These are phyloP conservation scores for Petrocephalus schoutedeni DNA, from an alignment of 2,797 vertebrate species.

Conservation along the genomic window DNA sequence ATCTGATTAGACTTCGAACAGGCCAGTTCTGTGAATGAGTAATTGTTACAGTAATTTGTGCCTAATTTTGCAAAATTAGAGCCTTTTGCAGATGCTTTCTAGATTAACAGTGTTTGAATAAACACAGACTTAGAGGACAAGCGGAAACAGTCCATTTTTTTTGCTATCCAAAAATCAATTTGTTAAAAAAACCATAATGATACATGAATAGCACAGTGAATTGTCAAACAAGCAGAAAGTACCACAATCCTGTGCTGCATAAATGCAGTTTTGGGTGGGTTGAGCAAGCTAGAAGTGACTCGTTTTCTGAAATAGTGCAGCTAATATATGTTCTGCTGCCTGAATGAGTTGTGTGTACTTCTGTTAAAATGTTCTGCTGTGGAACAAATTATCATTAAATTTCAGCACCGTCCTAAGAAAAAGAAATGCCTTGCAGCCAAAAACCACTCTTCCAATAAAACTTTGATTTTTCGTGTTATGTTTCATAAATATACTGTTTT, in stretches of 20 bases:
- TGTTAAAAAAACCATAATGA: background rate
- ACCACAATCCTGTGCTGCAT: background rate
- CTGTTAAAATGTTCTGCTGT: background rate
- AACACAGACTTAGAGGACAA: background rate
- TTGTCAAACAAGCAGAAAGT: background rate
- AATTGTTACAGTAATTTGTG: conserved; percentile 50
- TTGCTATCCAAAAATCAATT: background rate
- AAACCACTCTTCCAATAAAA: background rate
- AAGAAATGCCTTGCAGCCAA: background rate
- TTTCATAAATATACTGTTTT: background rate
- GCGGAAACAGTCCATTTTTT: background rate
- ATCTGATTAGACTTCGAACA: conserved; percentile 62
- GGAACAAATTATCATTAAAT: background rate
- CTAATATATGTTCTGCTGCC: background rate
- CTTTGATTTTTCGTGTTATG: background rate
- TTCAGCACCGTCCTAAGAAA: background rate
- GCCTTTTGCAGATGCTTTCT: conserved; percentile 29
- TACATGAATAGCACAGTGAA: background rate
- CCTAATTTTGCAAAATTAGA: conserved; percentile 50
- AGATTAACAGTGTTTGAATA: conserved; percentile 17
- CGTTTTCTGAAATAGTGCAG: background rate
- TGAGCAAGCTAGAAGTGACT: background rate
- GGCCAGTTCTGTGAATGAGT: conserved; percentile 51
- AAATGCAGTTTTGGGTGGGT: background rate
- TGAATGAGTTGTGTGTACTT: background rate